Base-by-base conservation (phyloP, 1,140 invertebrate species). In the Polyergus mexicanus region DNA sequence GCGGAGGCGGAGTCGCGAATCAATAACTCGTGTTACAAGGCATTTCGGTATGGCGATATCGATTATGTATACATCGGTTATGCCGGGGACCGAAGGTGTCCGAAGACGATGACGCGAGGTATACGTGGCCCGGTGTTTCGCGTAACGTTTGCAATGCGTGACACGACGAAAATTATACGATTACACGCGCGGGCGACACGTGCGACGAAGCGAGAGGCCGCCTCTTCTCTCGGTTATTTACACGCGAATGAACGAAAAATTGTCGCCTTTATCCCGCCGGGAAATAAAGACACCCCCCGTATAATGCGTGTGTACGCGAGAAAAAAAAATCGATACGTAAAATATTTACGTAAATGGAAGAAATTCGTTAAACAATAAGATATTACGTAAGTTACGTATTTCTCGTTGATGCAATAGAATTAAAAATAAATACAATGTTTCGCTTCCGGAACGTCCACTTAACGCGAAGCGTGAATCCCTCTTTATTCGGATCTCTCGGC, bases 11-110 rank as follows among this genome's bases (percentile, higher is more conserved):
- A 85, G 65, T 85, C 71, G 81, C 86, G 71, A 85, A 85, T 87
- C 81, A 77, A 87, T 85, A 85, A 84, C 83, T 76, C 63, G 74
- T 71, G 72, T 85, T 87, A 77, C 72, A 84, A 85, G 62, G 66
- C 63, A 84, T 85, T 84, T 85, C 32, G 86, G 74, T 76, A 69
- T 77, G 74, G 83, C 63, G 80, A 84, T 75, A 86, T 84, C 69
- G 81, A 86, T 84, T 86, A 83, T 86, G 68, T 66, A 71, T 66
- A 71, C 63, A 80, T 66, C 65, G 84, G 76, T 85, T 80, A 80
- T 80, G 56, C 84, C 47, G 35, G 84, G 41, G n/a, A n/a, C 65
- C 84, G 84, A 62, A 80, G 65, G 76, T 80, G 76, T 85, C 75
- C 84, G 84, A 81, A 85, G 84, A 85, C 84, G 84, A 38, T 72